These are phyloP conservation scores for Polymixis flavicincta DNA, from an alignment of 2,888 invertebrate species.

Conservation along the genomic window DNA sequence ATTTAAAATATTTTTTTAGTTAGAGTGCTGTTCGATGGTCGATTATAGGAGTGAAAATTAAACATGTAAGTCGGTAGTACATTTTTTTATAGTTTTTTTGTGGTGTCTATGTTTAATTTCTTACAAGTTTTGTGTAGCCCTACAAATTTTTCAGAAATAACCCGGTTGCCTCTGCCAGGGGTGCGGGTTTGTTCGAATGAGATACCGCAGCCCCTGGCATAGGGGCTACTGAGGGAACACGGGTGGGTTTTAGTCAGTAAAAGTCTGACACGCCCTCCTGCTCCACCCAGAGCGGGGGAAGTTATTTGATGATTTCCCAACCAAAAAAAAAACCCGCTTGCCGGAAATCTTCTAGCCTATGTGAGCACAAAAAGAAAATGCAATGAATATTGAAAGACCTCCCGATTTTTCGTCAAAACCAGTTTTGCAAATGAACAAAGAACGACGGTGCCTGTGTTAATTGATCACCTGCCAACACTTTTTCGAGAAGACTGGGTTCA, in stretches of 20 bases:
- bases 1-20: constrained; percentile 32
- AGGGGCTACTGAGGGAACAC: no score
- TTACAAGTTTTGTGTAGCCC: neutral
- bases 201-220: no score
- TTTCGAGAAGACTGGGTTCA: neutral
- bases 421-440: neutral
- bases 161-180: no score
- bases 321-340: no score
- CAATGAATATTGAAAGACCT: neutral
- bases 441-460: neutral
- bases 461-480: neutral
- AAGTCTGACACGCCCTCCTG: no score
- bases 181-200: no score
- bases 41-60: neutral
- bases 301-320: no score
- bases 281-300: no score
- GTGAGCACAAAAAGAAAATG: neutral
- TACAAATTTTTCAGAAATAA: neutral
- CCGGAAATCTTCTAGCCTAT: neutral
- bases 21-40: constrained; percentile 17
- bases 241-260: no score
- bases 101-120: neutral
- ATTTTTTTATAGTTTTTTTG: neutral
- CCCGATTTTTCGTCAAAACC: neutral
- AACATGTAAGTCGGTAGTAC: neutral